Evolutionary conservation across 1,140 invertebrate genomes (phyloP).

Genomic region (Portunus trituberculatus): DNA sequence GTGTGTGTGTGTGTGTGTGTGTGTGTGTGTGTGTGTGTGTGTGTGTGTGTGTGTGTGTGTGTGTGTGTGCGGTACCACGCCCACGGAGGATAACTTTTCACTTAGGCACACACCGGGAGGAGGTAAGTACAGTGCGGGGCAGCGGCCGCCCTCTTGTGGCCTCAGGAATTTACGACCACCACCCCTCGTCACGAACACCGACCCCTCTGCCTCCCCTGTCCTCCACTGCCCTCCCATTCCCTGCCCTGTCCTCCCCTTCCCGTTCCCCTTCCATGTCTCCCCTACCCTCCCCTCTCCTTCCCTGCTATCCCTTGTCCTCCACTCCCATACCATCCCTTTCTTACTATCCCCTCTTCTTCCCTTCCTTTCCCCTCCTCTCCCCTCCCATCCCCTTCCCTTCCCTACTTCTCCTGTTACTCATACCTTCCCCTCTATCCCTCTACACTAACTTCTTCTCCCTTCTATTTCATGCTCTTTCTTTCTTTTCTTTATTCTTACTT

Average conservation of each 20-base stretch:
- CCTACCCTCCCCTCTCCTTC: not conserved
- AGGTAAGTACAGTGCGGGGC: not conserved
- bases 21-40: slow-evolving; percentile 35
- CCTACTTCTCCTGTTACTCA: not conserved
- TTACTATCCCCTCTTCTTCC: too few species aligned
- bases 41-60: slow-evolving; percentile 39
- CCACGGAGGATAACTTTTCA: not conserved
- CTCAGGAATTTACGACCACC: slow-evolving; percentile 22
- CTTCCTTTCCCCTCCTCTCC: too few species aligned
- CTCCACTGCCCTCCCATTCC: not conserved
- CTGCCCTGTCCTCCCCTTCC: not conserved
- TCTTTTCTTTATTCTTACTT: not conserved
- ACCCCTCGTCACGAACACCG: not conserved
- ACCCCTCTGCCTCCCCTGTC: not conserved
- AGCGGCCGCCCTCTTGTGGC: not conserved
- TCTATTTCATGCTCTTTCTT: not conserved
- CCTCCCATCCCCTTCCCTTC: not conserved
- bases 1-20: slow-evolving; percentile 5
- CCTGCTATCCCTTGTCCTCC: not conserved
- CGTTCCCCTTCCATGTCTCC: not conserved
- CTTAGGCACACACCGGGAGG: not conserved
- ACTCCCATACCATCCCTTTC: not conserved
- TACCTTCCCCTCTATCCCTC: not conserved
- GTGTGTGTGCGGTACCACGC: not conserved
- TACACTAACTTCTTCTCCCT: not conserved